Base-by-base conservation (phyloP, 2,888 invertebrate species). In the Ligdia adustata region DNA sequence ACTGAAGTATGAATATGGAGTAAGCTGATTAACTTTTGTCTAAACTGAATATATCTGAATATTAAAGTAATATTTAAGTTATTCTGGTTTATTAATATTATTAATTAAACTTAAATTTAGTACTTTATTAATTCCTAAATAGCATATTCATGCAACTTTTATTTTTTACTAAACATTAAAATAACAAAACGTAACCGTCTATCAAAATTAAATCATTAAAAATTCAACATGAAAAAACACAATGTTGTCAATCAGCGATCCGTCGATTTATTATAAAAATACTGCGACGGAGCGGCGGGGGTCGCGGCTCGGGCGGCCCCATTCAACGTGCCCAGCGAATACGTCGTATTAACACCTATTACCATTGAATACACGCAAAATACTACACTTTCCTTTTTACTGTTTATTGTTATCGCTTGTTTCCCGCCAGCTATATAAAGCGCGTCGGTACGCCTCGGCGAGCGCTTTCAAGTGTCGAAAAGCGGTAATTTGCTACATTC, bases 371-470 rank as follows among this genome's bases (percentile, higher is more conserved):
- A 82, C 78, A 78, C 82, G 75, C 82, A 83, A 85, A 86, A 88
- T 83, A 81, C 80, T 84, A 86, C 84, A 84, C 86, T 86, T 85
- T 88, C 80, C 82, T 84, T 87, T 87, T 83, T 79, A 85, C 75
- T 88, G 87, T 89, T 89, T 89, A 89, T 87, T 89, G 89, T 88
- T 78, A 81, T 76, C 85, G 82, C 82, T 88, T 88, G 87, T 89
- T 89, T 87, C 88, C 90, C 82, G 82, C 80, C 64, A 64, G 51
- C 75, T 70, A 87, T 85, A 87, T 86, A 79, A 79, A 64, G 78
- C 70, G 72, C 69, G 72, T 51, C 78, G 77, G 79, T 82, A 80
- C 89, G 87, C 74, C 74, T 72, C 80, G 80, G 67, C 81, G 82
- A 63, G 64, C 80, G 82, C 86, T 86, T 89, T 88, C 85, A 84